A percentile compares a stretch with the other conserved stretches of the same genome.
phyloP scores from a whole-genome alignment of 2,888 invertebrate genomes.

The Thysanoteuthis rhombus region DNA sequence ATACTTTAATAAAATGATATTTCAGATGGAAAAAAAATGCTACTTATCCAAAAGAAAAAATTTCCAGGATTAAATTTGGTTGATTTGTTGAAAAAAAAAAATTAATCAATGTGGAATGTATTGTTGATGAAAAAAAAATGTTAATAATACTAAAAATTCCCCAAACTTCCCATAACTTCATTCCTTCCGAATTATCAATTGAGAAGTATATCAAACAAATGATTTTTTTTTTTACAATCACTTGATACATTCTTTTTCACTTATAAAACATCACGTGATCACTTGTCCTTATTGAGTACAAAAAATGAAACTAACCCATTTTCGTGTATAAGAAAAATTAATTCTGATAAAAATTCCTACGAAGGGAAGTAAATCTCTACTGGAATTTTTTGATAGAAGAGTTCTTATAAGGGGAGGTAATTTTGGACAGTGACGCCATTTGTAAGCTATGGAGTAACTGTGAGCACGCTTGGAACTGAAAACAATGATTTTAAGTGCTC shows the following conservation, averaged over 20 bases:
- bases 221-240: background rate
- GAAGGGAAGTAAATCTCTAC: background rate
- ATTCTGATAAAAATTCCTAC: background rate
- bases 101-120: background rate
- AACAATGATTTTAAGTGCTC: slow-evolving; percentile 19
- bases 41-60: background rate
- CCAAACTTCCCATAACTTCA: too few species aligned
- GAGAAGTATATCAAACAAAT: background rate
- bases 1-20: too few species aligned
- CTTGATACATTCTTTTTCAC: background rate
- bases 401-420: slow-evolving; percentile 1
- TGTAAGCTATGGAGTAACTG: background rate
- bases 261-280: background rate
- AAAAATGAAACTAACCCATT: background rate
- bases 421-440: background rate
- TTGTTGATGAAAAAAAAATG: background rate
- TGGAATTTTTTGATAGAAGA: background rate
- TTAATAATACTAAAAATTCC: too few species aligned
- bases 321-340: background rate
- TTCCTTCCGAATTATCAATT: too few species aligned
- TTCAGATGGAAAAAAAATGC: background rate
- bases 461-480: slow-evolving; percentile 15
- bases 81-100: background rate
- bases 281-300: background rate
- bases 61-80: background rate